Conservation (phyloP, 2,797 vertebrate species). For the Taenioides sp. region DNA sequence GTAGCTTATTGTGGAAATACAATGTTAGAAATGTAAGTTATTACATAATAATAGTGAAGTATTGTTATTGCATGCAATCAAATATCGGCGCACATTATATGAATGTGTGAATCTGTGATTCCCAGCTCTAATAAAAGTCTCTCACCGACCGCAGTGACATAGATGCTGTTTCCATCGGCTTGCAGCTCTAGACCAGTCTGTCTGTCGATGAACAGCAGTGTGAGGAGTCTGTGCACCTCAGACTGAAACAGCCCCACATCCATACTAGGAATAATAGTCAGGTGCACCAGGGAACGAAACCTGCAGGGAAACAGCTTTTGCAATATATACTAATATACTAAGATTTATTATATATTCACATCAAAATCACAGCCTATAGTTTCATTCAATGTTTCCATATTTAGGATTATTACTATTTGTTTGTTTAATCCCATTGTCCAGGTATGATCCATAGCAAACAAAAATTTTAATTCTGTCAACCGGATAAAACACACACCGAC, state of each 20-base stretch:
- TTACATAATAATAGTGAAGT: too few relatives aligned
- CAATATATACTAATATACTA: background rate
- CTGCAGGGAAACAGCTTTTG: constrained; percentile 37
- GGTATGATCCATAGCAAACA: too few relatives aligned
- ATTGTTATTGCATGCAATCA: too few relatives aligned
- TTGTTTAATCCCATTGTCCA: too few relatives aligned
- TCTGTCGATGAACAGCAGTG: background rate
- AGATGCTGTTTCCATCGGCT: constrained; percentile 27
- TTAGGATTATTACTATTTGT: too few relatives aligned
- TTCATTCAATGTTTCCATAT: too few relatives aligned
- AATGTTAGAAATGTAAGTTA: too few relatives aligned
- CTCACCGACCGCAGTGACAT: constrained; percentile 70
- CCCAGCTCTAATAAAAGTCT: background rate
- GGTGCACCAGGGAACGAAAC: constrained; percentile 60
- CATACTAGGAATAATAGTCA: constrained; percentile 53
- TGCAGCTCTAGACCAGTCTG: constrained; percentile 6
- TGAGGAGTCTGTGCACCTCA: constrained; percentile 33
- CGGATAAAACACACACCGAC: too few relatives aligned
- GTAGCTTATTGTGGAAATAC: background rate
- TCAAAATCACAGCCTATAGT: too few relatives aligned
- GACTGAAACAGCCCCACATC: constrained; percentile 64
- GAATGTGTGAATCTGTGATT: background rate
- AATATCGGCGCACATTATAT: background rate
- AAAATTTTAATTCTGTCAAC: too few relatives aligned
- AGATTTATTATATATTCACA: background rate